Evolutionary conservation across 1,140 invertebrate genomes (phyloP).

Genomic region (Chymomyza costata): DNA sequence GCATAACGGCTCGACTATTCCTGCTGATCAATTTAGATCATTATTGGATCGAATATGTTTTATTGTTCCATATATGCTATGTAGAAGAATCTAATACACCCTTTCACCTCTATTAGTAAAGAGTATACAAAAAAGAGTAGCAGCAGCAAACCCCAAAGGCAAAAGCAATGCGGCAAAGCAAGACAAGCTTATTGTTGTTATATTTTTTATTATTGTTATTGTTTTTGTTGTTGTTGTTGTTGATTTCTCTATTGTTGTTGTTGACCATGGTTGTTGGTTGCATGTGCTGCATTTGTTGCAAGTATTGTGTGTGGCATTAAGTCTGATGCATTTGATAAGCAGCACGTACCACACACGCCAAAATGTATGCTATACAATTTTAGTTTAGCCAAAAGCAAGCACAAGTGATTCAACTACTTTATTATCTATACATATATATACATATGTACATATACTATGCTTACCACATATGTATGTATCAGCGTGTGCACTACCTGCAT

Average conservation of each 20-base stretch:
- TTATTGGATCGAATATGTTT: no score
- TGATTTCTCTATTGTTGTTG: no score
- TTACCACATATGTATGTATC: conserved; percentile 6
- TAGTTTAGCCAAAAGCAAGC: conserved; percentile 19
- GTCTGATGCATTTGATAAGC: conserved; percentile 68
- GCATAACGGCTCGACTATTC: no score
- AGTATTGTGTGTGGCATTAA: conserved; percentile 23
- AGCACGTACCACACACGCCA: conserved; percentile 56
- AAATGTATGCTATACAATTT: conserved; percentile 40
- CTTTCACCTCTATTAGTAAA: no score
- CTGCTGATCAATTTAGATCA: no score
- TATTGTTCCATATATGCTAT: no score
- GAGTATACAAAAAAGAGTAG: conserved; percentile 1
- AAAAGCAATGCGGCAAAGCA: conserved; percentile 12
- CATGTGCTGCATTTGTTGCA: no score
- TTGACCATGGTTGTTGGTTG: no score
- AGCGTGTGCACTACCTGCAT: conserved; percentile 43
- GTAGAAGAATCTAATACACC: no score
- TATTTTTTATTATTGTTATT: conserved; percentile 20
- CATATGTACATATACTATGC: conserved; percentile 8
- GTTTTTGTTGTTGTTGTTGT: no score
- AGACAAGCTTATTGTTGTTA: conserved; percentile 15
- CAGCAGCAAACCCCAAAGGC: conserved; percentile 4
- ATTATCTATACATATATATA: conserved; percentile 36
- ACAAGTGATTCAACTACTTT: conserved; percentile 46